A percentile compares a stretch with the other conserved stretches of the same genome.
phyloP scores from a whole-genome alignment of 2,888 invertebrate species.

The Didymodactylos carnosus region DNA sequence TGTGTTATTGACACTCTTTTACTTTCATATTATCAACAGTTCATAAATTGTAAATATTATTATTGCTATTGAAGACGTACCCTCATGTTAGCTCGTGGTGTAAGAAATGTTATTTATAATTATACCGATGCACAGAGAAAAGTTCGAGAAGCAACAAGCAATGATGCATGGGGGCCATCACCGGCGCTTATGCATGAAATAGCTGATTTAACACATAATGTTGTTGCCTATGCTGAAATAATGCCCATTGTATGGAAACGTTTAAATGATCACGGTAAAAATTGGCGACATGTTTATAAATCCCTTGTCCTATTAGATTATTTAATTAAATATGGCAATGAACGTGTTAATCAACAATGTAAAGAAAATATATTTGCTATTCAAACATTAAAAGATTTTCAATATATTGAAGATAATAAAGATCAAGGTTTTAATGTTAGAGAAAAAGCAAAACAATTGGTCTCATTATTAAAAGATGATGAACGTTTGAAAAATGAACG shows the following conservation, averaged over 20 bases:
- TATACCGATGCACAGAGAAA: constrained; percentile 98
- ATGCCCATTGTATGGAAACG: constrained; percentile 99
- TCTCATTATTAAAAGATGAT: constrained; percentile 77
- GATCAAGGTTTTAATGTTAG: constrained; percentile 77
- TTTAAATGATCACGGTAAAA: constrained; percentile 94
- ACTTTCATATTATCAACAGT: too few relatives aligned
- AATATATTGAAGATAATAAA: constrained; percentile 89
- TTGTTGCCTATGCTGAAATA: constrained; percentile 95
- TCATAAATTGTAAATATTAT: too few relatives aligned
- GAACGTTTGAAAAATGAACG: constrained; percentile 86
- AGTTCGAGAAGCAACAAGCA: constrained; percentile 95
- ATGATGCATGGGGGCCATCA: constrained; percentile 98
- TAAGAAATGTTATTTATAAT: constrained; percentile 97
- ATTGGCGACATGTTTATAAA: constrained; percentile 98
- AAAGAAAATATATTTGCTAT: constrained; percentile 97
- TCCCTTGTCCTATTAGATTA: constrained; percentile 86
- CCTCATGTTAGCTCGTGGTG: constrained; percentile 47
- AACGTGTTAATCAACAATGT: constrained; percentile 77
- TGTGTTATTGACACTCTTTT: too few relatives aligned
- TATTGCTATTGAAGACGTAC: not conserved
- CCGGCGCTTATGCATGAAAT: constrained; percentile 97
- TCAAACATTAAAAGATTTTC: constrained; percentile 84
- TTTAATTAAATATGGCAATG: constrained; percentile 35
- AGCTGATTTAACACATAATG: constrained; percentile 95
- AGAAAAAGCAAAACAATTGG: constrained; percentile 90